These are phyloP conservation scores for Aromia moschata DNA, from an alignment of 2,888 invertebrate genomes.

Conservation along the genomic window DNA sequence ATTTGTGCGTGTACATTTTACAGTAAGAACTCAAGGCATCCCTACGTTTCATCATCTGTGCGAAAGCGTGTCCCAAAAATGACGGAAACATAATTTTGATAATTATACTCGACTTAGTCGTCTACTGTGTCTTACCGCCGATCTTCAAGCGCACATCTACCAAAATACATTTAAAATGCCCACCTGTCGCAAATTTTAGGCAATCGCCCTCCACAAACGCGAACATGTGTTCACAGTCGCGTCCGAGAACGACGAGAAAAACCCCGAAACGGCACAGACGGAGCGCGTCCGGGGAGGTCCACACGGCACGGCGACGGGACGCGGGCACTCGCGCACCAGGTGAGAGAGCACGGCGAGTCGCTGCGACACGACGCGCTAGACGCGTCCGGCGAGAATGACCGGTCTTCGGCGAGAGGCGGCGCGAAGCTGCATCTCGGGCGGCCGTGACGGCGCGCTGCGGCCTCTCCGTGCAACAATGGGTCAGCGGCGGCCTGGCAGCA, in stretches of 20 bases:
- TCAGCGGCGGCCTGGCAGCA: conserved; percentile 38
- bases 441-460: conserved; percentile 27
- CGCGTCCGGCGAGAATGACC: conserved; percentile 25
- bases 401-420: background rate
- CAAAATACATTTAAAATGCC: conserved; percentile 7
- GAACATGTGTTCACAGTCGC: conserved; percentile 26
- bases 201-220: conserved; percentile 24
- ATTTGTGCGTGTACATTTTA: no score
- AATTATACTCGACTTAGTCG: no score
- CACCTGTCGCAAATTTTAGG: conserved; percentile 28
- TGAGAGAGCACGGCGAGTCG: background rate
- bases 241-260: background rate
- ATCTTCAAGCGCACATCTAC: no score
- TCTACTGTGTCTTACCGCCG: no score
- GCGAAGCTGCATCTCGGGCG: conserved; percentile 39
- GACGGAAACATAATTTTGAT: no score
- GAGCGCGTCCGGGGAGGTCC: background rate
- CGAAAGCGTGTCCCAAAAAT: no score
- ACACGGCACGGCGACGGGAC: background rate
- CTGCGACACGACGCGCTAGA: background rate
- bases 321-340: background rate
- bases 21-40: no score
- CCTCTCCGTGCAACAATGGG: conserved; percentile 44
- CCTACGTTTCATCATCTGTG: no score
- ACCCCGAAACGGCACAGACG: background rate